Evolutionary conservation across 2,888 invertebrate genomes (phyloP), one percentile per base, ranked within the genome.

Genomic region (Acanthopleura granulata): DNA sequence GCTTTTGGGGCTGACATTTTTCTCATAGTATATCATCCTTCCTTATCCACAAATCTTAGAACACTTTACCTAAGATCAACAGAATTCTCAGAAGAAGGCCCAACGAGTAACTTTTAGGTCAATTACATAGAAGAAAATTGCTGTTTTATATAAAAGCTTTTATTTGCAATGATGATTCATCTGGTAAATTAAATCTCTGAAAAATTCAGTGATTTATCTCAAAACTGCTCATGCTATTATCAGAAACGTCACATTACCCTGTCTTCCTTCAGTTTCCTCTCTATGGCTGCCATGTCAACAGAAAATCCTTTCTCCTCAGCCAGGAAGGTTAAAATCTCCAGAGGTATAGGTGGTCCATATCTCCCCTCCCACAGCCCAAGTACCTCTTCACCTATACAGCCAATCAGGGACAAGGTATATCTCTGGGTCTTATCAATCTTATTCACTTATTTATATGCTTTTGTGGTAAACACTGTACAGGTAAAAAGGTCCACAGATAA

Each of bases 281-380:
- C 74, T 22, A 71, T 75, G 1, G 62, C 71, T n/a, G 71, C 74
- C 62, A 81, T 57, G 73, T 85, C 83, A 12, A 85, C n/a, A 3
- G 49, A 62, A 3, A 87, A 62, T 11, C 80, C 79, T 62, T 76
- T 69, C 12, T 79, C 77, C 6, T 77, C 74, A 0, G 85, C 85
- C 27, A 86, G 62, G 0, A 83, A 79, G 18, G 77, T 61, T 4
- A 88, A 77, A 62, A 85, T 75, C 11, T 87, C 86, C 25, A 84
- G 15, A 0, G 87, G 78, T 62, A 88, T 80, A 16, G 80, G 57
- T 22, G 77, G 77, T 9, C 88, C 88, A 79, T 81, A 88, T 57
- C 78, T 71, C 29, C 89, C 89, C 30, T 84, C 84, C 50, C 82
- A 79, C 25, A 88, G 73, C 61, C 80, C 77, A 50, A 77, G 62